Conservation (phyloP, 2,888 invertebrate genomes). For the Thecocarcelia acutangulata region DNA sequence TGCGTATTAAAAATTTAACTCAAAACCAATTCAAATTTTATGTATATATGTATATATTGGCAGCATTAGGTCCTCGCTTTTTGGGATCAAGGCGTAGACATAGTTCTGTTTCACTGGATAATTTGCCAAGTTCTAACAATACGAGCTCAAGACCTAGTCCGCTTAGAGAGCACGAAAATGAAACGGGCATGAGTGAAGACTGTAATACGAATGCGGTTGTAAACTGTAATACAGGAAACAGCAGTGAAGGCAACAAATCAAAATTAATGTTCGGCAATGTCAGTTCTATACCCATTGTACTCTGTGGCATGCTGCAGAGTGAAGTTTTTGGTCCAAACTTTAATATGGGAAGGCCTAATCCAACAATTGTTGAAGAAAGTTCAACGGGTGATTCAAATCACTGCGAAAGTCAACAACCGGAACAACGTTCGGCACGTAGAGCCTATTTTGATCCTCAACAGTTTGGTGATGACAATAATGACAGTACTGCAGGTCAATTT, state of each 20-base stretch:
- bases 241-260: conserved; percentile 39
- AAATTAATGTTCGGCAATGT: conserved; percentile 72
- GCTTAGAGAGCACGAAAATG: conserved; percentile 37
- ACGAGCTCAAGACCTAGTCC: conserved; percentile 50
- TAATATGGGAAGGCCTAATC: conserved; percentile 67
- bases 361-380: conserved; percentile 36
- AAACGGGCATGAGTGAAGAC: conserved; percentile 43
- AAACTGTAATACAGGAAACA: conserved; percentile 42
- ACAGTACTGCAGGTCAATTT: conserved; percentile 53
- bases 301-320: conserved; percentile 82
- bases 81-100: conserved; percentile 62
- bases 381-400: conserved; percentile 16
- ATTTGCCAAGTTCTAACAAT: conserved; percentile 46
- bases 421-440: conserved; percentile 48
- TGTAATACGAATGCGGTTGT: conserved; percentile 40
- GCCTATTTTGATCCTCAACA: conserved; percentile 60
- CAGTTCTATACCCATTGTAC: conserved; percentile 81
- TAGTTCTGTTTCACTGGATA: conserved; percentile 61
- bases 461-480: conserved; percentile 54
- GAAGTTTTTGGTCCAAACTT: conserved; percentile 77
- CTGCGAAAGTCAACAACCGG: conserved; percentile 42
- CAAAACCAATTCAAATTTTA: conserved; percentile 57
- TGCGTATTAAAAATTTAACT: conserved; percentile 34
- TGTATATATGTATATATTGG: conserved; percentile 39
- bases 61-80: conserved; percentile 56